Conservation (phyloP, 2,888 invertebrate genomes). For the Rosalia funebris region DNA sequence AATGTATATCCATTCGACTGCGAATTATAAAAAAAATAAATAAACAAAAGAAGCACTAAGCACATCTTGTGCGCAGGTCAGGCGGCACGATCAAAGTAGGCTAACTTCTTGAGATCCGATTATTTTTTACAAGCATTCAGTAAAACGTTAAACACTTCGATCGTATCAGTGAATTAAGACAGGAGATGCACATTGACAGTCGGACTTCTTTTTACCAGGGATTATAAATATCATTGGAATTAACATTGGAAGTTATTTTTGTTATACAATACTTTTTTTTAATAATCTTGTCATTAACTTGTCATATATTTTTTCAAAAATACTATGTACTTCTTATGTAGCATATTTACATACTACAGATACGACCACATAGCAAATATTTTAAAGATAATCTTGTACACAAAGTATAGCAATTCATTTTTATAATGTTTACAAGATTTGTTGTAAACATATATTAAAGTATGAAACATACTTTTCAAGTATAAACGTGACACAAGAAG, state of each 20-base stretch:
- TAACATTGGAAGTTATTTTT: neutral
- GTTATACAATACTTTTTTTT: neutral
- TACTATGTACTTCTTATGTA: no score
- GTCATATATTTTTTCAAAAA: neutral
- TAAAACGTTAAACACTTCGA: conserved; percentile 42
- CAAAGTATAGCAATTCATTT: no score
- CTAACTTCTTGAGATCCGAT: conserved; percentile 33
- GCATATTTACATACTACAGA: no score
- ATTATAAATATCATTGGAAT: conserved; percentile 20
- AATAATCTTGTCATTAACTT: neutral
- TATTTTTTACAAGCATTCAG: conserved; percentile 32
- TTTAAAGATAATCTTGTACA: no score
- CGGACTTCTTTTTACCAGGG: conserved; percentile 24
- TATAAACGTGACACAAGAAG: no score
- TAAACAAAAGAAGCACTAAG: conserved; percentile 17
- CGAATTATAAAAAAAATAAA: conserved; percentile 5
- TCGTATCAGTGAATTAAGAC: conserved; percentile 49
- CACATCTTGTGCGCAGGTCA: conserved; percentile 19
- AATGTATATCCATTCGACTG: conserved; percentile 21
- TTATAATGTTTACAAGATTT: no score
- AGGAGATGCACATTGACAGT: conserved; percentile 41
- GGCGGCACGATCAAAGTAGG: conserved; percentile 21
- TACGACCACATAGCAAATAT: no score
- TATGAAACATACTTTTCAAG: no score
- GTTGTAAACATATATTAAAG: no score